phyloP scores from a whole-genome alignment of 1,140 invertebrate genomes.

The Drosophila erecta region DNA sequence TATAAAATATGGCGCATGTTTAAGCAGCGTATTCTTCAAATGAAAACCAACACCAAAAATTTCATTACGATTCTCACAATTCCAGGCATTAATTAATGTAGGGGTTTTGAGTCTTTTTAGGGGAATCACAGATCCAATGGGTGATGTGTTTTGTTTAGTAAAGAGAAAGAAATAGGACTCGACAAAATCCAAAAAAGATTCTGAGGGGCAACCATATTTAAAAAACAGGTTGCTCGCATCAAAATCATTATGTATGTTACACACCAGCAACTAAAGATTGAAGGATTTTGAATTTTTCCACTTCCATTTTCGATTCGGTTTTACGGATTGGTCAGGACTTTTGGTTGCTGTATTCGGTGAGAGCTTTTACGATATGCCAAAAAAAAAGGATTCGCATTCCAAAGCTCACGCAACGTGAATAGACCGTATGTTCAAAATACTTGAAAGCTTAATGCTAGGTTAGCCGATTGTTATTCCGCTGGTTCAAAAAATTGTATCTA shows the following conservation, averaged over 20 bases:
- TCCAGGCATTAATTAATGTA: slow-evolving; percentile 16
- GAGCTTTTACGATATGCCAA: slow-evolving; percentile 50
- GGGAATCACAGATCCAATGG: slow-evolving; percentile 33
- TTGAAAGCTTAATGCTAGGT: slow-evolving; percentile 55
- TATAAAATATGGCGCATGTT: slow-evolving; percentile 19
- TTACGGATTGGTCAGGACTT: background rate
- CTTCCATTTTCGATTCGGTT: slow-evolving; percentile 20
- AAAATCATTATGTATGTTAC: slow-evolving; percentile 19
- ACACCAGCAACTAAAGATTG: slow-evolving; percentile 29
- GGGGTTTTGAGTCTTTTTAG: slow-evolving; percentile 13
- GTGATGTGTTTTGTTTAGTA: slow-evolving; percentile 9
- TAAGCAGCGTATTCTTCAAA: slow-evolving; percentile 34
- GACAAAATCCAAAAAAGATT: slow-evolving; percentile 39
- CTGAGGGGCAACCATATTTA: background rate
- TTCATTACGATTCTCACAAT: slow-evolving; percentile 52
- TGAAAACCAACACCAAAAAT: slow-evolving; percentile 74
- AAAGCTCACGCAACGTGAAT: slow-evolving; percentile 21
- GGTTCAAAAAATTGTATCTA: slow-evolving; percentile 48
- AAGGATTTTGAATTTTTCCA: slow-evolving; percentile 21
- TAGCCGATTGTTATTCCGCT: slow-evolving; percentile 49
- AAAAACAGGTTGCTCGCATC: slow-evolving; percentile 19
- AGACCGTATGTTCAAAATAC: slow-evolving; percentile 47
- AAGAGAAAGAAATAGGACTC: slow-evolving; percentile 13
- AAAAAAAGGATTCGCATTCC: slow-evolving; percentile 27
- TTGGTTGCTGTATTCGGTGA: slow-evolving; percentile 14